Conservation (phyloP, 2,888 invertebrate genomes). For the Harpalus rubripes region DNA sequence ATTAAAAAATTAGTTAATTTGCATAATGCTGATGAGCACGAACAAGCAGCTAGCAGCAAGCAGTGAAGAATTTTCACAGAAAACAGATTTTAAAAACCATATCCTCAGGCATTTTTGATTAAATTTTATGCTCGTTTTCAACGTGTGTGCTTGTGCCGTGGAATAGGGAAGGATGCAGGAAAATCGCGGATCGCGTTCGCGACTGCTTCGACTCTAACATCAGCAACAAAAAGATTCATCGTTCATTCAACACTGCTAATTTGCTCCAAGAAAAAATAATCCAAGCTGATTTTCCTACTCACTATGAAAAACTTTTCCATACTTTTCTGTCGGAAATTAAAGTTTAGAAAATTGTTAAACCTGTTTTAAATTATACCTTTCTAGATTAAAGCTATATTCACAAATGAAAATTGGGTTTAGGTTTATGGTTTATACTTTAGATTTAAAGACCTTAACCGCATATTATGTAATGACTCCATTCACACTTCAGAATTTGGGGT, state of each 20-base stretch:
- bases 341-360: too few species aligned
- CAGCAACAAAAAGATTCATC: conserved; percentile 1
- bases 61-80: conserved; percentile 35
- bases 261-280: not conserved
- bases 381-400: too few species aligned
- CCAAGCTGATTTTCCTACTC: not conserved
- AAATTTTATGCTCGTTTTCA: conserved; percentile 32
- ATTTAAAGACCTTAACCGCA: too few species aligned
- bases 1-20: conserved; percentile 49
- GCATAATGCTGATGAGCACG: conserved; percentile 37
- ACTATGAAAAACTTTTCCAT: too few species aligned
- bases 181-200: not conserved
- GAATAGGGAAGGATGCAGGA: not conserved
- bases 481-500: too few species aligned
- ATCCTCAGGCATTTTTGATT: conserved; percentile 17
- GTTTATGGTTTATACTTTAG: too few species aligned
- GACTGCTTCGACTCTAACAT: not conserved
- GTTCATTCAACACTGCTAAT: not conserved
- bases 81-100: conserved; percentile 40
- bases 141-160: conserved; percentile 8
- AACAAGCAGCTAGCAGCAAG: conserved; percentile 18
- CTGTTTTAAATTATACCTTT: too few species aligned
- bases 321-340: too few species aligned
- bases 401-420: too few species aligned
- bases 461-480: too few species aligned